These are phyloP conservation scores for Axea sp. DNA, from an alignment of 2,888 invertebrate genomes.

Conservation along the genomic window DNA sequence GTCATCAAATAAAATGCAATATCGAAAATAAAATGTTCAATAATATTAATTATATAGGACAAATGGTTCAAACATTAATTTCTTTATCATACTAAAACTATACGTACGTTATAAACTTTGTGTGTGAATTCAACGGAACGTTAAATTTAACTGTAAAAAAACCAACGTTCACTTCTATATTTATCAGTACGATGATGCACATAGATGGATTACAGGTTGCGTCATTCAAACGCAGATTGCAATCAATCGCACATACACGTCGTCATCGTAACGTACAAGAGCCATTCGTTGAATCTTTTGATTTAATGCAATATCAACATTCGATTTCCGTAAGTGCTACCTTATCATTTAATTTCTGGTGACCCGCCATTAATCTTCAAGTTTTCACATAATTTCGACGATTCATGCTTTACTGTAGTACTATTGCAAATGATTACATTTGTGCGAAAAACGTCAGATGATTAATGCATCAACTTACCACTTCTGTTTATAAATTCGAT, in stretches of 20 bases:
- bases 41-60: too few relatives aligned
- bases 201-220: constrained; percentile 27
- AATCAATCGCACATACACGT: constrained; percentile 36
- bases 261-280: constrained; percentile 39
- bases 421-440: constrained; percentile 22
- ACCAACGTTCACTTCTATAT: neutral
- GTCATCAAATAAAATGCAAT: too few relatives aligned
- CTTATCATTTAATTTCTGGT: constrained; percentile 44
- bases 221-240: constrained; percentile 47
- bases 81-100: too few relatives aligned
- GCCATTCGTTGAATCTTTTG: constrained; percentile 18
- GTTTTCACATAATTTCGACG: constrained; percentile 44
- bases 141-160: constrained; percentile 24
- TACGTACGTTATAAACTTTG: too few relatives aligned
- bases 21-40: too few relatives aligned
- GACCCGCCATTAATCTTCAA: constrained; percentile 45
- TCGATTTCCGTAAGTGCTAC: constrained; percentile 50
- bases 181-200: neutral
- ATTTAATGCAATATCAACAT: constrained; percentile 46
- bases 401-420: neutral
- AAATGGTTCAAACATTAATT: too few relatives aligned
- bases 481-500: constrained; percentile 3
- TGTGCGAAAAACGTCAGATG: constrained; percentile 17
- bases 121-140: too few relatives aligned
- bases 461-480: constrained; percentile 10